Evolutionary conservation across 2,797 vertebrate genomes (phyloP).

Genomic region (Mus minutoides): DNA sequence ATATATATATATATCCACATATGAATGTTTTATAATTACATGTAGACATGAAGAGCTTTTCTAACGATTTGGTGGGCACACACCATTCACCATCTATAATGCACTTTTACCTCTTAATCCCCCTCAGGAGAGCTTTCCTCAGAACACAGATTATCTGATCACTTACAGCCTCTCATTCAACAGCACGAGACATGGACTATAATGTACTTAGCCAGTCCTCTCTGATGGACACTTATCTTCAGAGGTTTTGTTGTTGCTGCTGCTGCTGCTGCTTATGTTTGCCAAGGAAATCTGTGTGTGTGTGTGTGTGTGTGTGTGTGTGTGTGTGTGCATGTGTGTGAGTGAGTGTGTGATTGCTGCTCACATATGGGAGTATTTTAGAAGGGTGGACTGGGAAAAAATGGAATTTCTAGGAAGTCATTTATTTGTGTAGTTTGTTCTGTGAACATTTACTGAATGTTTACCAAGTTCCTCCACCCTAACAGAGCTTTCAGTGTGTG

Average conservation of each 20-base stretch:
- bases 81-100: not conserved
- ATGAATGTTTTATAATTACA: not conserved
- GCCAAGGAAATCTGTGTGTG: constrained; percentile 26
- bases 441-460: not conserved
- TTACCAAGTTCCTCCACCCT: fast-evolving
- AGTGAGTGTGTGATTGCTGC: not conserved
- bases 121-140: not conserved
- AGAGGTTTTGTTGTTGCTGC: not conserved
- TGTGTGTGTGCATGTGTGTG: not conserved
- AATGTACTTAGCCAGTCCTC: not conserved
- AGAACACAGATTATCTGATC: not conserved
- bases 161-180: not conserved
- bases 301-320: not conserved
- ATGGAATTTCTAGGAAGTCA: constrained; percentile 32
- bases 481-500: not conserved
- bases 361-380: constrained; percentile 48
- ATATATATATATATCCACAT: too few relatives aligned
- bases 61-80: not conserved
- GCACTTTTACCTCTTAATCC: not conserved
- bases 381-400: not conserved
- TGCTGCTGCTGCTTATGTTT: constrained; percentile 33
- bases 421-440: not conserved
- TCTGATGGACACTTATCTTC: not conserved
- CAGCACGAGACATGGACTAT: not conserved
- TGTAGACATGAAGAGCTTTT: not conserved